Conservation (phyloP, 2,797 vertebrate genomes). For the Channallabes apus region DNA sequence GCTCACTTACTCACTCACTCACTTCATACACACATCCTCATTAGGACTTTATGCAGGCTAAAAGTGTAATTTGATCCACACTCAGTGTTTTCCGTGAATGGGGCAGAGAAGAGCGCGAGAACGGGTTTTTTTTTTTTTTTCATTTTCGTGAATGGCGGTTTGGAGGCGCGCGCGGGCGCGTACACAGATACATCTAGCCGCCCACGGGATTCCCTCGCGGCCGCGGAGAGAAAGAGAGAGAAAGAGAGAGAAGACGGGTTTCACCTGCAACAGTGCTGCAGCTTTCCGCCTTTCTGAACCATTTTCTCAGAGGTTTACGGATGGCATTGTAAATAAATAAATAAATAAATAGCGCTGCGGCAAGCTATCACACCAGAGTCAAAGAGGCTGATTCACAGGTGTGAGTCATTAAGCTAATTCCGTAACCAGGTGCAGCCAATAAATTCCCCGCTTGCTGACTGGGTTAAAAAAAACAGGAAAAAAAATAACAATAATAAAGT, state of each 20-base stretch:
- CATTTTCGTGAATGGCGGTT: slow-evolving; percentile 24
- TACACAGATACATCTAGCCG: slow-evolving; percentile 58
- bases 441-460: neutral
- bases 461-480: neutral
- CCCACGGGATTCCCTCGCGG: slow-evolving; percentile 76
- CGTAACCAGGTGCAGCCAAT: neutral
- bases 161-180: slow-evolving; percentile 33
- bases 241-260: slow-evolving; percentile 11
- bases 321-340: neutral
- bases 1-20: neutral
- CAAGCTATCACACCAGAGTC: neutral
- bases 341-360: neutral
- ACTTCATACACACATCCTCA: neutral
- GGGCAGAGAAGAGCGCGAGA: neutral
- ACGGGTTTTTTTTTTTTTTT: neutral
- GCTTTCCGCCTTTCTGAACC: neutral
- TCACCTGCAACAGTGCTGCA: slow-evolving; percentile 50
- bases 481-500: neutral
- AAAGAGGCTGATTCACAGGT: slow-evolving; percentile 6
- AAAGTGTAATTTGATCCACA: neutral
- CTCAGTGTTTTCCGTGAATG: neutral
- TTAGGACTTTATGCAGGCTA: neutral
- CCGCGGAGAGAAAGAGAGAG: slow-evolving; percentile 27
- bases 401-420: slow-evolving; percentile 17
- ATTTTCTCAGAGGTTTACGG: neutral